A percentile compares a stretch with the other conserved stretches of the same genome.
Evolutionary conservation across 2,113 vertebrate species (phyloP).

Genomic region (Barnardius zonarius): DNA sequence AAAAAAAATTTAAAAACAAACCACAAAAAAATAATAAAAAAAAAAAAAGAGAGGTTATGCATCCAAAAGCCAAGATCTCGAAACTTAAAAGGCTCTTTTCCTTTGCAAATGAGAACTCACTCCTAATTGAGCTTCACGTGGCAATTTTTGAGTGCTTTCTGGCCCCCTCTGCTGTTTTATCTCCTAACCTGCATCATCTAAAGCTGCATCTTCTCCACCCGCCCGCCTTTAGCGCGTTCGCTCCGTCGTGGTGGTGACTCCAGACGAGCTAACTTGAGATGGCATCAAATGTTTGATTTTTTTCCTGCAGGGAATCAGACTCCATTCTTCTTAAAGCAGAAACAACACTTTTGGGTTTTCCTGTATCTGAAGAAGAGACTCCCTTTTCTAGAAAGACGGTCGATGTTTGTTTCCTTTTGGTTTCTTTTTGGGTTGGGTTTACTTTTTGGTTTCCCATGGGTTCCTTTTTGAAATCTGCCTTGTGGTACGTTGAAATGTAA

Average conservation of each 20-base stretch:
- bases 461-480: slow-evolving; percentile 80
- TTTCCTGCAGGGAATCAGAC: slow-evolving; percentile 83
- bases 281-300: slow-evolving; percentile 83
- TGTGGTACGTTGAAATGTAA: slow-evolving; percentile 87
- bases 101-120: slow-evolving; percentile 69
- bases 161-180: slow-evolving; percentile 86
- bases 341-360: slow-evolving; percentile 92
- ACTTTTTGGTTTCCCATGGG: slow-evolving; percentile 24
- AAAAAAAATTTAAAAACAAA: slow-evolving; percentile 8
- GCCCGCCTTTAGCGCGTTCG: slow-evolving; percentile 62
- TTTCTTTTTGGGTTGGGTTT: neutral
- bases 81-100: slow-evolving; percentile 73
- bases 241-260: slow-evolving; percentile 72
- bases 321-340: slow-evolving; percentile 89
- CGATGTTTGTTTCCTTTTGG: slow-evolving; percentile 72
- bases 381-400: slow-evolving; percentile 87
- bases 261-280: slow-evolving; percentile 73
- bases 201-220: slow-evolving; percentile 60
- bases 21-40: neutral
- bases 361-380: slow-evolving; percentile 91
- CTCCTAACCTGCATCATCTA: slow-evolving; percentile 86
- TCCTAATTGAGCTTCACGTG: slow-evolving; percentile 61
- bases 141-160: slow-evolving; percentile 77
- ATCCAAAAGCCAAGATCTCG: slow-evolving; percentile 74
- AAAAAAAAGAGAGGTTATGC: slow-evolving; percentile 59